Conservation (phyloP, 1,140 invertebrate species). For the Brachionus plicatilis region DNA sequence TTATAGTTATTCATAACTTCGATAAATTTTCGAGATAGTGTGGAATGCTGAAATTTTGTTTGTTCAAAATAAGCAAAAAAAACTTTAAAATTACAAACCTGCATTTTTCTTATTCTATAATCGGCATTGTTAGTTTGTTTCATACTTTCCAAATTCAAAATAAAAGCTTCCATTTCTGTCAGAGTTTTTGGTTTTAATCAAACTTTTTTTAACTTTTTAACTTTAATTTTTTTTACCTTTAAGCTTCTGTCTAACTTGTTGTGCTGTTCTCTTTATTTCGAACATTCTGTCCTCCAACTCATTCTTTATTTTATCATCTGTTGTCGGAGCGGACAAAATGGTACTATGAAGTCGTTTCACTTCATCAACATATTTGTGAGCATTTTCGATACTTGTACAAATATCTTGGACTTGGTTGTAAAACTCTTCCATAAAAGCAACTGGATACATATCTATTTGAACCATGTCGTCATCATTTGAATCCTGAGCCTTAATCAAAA, state of each 20-base stretch:
- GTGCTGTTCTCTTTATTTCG: slow-evolving; percentile 98
- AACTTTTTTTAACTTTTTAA: background rate
- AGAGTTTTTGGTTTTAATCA: background rate
- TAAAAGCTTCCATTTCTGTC: background rate
- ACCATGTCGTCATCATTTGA: slow-evolving; percentile 32
- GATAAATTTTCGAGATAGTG: slow-evolving; percentile 54
- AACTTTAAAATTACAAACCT: background rate
- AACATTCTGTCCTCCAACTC: slow-evolving; percentile 98
- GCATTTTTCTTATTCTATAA: slow-evolving; percentile 1
- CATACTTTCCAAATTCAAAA: background rate
- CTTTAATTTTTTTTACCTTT: slow-evolving; percentile 68
- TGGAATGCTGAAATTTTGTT: slow-evolving; percentile 49
- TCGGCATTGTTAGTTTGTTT: background rate
- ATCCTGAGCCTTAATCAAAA: background rate
- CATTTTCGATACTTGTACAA: slow-evolving; percentile 97
- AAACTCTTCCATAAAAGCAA: slow-evolving; percentile 39
- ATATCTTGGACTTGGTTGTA: slow-evolving; percentile 82
- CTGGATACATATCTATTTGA: slow-evolving; percentile 18
- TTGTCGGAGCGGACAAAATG: slow-evolving; percentile 93
- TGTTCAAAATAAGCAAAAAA: background rate
- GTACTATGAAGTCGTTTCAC: slow-evolving; percentile 99
- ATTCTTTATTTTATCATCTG: slow-evolving; percentile 98
- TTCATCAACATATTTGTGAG: slow-evolving; percentile 95
- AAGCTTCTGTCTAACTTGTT: slow-evolving; percentile 97
- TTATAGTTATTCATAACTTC: slow-evolving; percentile 53